Evolutionary conservation across 2,113 vertebrate species (phyloP).

Genomic region (Alosa alosa): DNA sequence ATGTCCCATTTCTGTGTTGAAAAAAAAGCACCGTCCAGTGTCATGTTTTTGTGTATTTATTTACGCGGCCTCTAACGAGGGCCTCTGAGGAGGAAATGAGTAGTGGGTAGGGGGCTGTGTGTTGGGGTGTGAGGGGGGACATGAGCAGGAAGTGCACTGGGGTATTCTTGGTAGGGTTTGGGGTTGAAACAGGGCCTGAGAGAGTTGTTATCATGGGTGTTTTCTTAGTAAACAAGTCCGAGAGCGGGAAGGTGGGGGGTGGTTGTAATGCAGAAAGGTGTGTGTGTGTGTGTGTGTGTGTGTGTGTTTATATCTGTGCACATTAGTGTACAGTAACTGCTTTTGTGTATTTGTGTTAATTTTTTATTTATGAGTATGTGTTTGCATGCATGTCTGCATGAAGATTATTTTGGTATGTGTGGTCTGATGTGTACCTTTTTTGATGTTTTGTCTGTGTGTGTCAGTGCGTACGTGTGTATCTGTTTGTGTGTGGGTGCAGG

Average conservation of each 20-base stretch:
- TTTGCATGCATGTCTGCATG: neutral
- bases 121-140: conserved; percentile 26
- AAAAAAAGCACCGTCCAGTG: neutral
- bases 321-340: too few relatives aligned
- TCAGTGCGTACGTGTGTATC: conserved; percentile 29
- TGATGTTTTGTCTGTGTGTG: conserved; percentile 19
- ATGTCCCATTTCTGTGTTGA: neutral
- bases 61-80: neutral
- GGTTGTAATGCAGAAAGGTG: conserved; percentile 10
- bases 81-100: conserved; percentile 11
- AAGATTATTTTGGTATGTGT: neutral
- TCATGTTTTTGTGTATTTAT: neutral
- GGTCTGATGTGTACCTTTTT: neutral
- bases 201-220: conserved; percentile 40
- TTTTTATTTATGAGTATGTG: too few relatives aligned
- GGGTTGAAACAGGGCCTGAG: conserved; percentile 20
- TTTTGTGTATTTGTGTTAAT: too few relatives aligned
- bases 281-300: conserved; percentile 23
- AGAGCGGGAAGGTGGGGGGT: conserved; percentile 42
- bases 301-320: neutral
- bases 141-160: conserved; percentile 55
- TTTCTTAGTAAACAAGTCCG: conserved; percentile 56
- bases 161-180: conserved; percentile 26
- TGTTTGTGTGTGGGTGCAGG: neutral
- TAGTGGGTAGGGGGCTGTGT: conserved; percentile 6